Evolutionary conservation across 2,797 vertebrate species (phyloP).

Genomic region (Neosalanx taihuensis): DNA sequence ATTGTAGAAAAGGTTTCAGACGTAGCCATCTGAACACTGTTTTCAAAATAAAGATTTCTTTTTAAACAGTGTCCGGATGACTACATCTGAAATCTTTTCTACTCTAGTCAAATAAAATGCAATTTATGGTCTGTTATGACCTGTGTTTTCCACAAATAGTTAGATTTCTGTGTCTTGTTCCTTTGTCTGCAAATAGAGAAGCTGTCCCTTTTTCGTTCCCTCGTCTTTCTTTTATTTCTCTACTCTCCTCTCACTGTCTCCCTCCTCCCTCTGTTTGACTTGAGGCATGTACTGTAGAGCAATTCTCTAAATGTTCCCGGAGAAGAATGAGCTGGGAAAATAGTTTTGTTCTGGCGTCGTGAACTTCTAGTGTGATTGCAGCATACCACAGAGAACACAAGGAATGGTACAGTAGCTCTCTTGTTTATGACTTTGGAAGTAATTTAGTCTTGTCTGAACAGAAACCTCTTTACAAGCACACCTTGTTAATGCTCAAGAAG

Average conservation of each 20-base stretch:
- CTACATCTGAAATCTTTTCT: too few species aligned
- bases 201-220: too few species aligned
- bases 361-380: slow-evolving; percentile 12
- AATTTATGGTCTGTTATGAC: not conserved
- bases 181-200: not conserved
- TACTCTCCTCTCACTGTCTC: not conserved
- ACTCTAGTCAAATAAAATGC: slow-evolving; percentile 40
- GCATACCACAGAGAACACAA: slow-evolving; percentile 21
- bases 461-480: slow-evolving; percentile 21
- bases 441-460: slow-evolving; percentile 30
- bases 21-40: too few species aligned
- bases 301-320: not conserved
- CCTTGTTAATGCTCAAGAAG: slow-evolving; percentile 40
- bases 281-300: not conserved
- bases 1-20: too few species aligned
- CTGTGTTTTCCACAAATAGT: slow-evolving; percentile 5
- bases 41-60: too few species aligned
- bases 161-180: not conserved
- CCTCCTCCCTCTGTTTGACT: not conserved
- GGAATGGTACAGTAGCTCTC: slow-evolving; percentile 13
- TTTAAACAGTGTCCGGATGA: too few species aligned
- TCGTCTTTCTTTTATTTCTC: not conserved
- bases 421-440: slow-evolving; percentile 19
- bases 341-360: slow-evolving; percentile 17
- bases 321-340: slow-evolving; percentile 18